Conservation (phyloP, 37 sponge, comb jelly and placozoan species). For the Axinella damicornis region DNA sequence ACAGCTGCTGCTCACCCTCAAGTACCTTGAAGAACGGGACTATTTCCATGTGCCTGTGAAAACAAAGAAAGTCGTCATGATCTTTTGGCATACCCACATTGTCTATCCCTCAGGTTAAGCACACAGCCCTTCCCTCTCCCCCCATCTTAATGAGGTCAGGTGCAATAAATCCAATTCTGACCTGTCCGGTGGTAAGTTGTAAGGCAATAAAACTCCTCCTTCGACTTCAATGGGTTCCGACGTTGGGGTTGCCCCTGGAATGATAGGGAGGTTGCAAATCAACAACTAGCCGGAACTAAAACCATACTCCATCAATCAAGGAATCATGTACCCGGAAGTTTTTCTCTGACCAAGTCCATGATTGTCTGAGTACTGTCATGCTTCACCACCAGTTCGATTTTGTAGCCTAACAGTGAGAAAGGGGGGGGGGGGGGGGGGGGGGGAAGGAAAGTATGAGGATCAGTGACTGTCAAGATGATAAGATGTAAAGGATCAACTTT, state of each 20-base stretch:
- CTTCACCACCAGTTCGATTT: constrained; percentile 74
- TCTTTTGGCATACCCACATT: too few relatives aligned
- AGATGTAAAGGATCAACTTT: too few relatives aligned
- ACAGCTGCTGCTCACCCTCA: constrained; percentile 43
- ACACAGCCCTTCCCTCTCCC: too few relatives aligned
- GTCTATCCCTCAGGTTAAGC: too few relatives aligned
- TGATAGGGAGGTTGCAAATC: too few relatives aligned
- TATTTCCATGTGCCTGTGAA: constrained; percentile 57
- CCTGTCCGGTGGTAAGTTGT: constrained; percentile 81
- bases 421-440: neutral
- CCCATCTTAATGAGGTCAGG: neutral
- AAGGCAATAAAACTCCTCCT: constrained; percentile 61
- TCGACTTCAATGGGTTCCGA: constrained; percentile 66
- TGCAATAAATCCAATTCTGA: neutral
- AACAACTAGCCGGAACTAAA: too few relatives aligned
- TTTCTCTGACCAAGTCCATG: constrained; percentile 35
- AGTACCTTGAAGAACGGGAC: constrained; percentile 77
- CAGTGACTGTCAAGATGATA: too few relatives aligned
- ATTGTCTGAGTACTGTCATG: constrained; percentile 27
- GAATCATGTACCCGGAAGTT: constrained; percentile 71
- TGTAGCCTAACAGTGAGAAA: constrained; percentile 64
- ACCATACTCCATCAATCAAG: too few relatives aligned
- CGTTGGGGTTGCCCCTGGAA: constrained; percentile 55
- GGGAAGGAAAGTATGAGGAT: neutral
- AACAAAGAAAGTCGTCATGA: too few relatives aligned